Evolutionary conservation across 2,888 invertebrate genomes (phyloP).

Genomic region (Dryobota labecula): DNA sequence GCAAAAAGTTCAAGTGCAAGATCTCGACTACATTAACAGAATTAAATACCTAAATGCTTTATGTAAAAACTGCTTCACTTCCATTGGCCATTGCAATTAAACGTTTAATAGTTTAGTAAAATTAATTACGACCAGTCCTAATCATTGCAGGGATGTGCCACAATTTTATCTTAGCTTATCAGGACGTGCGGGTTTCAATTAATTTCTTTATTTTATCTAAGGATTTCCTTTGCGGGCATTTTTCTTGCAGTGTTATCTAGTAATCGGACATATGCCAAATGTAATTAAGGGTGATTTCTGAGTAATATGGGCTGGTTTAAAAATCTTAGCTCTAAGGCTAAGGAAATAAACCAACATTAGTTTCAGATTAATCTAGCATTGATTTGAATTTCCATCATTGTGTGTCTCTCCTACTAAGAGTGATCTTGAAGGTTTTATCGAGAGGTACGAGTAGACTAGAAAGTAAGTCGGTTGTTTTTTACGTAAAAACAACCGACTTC

Average conservation of each 20-base stretch:
- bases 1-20: not conserved
- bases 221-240: slow-evolving; percentile 28
- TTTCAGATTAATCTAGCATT: not conserved
- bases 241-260: slow-evolving; percentile 31
- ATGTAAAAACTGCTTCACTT: slow-evolving; percentile 31
- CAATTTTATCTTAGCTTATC: slow-evolving; percentile 29
- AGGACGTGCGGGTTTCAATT: slow-evolving; percentile 32
- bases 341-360: not conserved
- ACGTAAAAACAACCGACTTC: no score
- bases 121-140: slow-evolving; percentile 50
- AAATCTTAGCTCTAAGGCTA: not conserved
- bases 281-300: slow-evolving; percentile 40
- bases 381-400: not conserved
- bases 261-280: slow-evolving; percentile 38
- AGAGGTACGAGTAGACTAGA: no score
- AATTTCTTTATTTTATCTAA: slow-evolving; percentile 43
- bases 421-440: not conserved
- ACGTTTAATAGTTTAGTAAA: slow-evolving; percentile 49
- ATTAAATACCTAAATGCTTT: slow-evolving; percentile 25
- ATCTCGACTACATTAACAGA: slow-evolving; percentile 7
- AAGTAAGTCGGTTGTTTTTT: no score
- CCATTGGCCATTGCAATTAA: slow-evolving; percentile 45
- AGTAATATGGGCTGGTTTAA: slow-evolving; percentile 22
- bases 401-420: not conserved
- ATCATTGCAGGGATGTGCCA: slow-evolving; percentile 50